Conservation (phyloP, 2,888 invertebrate genomes). For the Ditylenchus weischeri region DNA sequence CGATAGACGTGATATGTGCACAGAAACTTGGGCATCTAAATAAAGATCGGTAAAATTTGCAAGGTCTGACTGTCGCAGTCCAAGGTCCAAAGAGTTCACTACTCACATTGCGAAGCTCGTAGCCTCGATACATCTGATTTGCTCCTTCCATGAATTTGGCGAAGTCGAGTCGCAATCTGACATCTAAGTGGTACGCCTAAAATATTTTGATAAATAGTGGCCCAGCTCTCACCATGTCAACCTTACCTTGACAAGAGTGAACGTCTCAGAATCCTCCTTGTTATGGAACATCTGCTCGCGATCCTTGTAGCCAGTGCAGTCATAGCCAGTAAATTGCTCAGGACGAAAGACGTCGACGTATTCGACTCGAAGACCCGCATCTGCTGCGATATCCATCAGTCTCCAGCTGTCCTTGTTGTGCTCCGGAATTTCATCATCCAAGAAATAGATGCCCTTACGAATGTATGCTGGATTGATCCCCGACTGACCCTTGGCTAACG, state of each 20-base stretch:
- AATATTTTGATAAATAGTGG: background rate
- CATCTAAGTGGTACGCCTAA: conserved; percentile 6
- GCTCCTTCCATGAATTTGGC: conserved; percentile 4
- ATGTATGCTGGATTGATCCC: conserved; percentile 33
- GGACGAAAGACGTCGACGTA: conserved; percentile 31
- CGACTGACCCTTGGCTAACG: conserved; percentile 46
- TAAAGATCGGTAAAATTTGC: no score
- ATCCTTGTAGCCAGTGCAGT: conserved; percentile 46
- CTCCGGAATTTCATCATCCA: conserved; percentile 32
- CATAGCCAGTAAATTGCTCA: conserved; percentile 37
- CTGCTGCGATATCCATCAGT: conserved; percentile 44
- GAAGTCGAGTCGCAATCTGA: background rate
- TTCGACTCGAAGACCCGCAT: conserved; percentile 35
- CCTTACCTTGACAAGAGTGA: conserved; percentile 33
- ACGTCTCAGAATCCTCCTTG: conserved; percentile 32
- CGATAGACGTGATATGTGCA: conserved; percentile 5
- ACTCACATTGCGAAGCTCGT: background rate
- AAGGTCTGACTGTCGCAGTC: no score
- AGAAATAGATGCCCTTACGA: conserved; percentile 1
- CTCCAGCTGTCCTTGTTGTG: conserved; percentile 54
- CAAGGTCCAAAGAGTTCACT: no score
- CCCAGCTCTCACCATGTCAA: background rate
- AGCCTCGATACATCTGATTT: background rate
- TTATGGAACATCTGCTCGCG: conserved; percentile 48
- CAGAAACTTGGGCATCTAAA: conserved; percentile 4